A percentile compares a stretch with the other conserved stretches of the same genome.
Evolutionary conservation across 2,113 vertebrate genomes (phyloP).

Genomic region (Hepsetus odoe): DNA sequence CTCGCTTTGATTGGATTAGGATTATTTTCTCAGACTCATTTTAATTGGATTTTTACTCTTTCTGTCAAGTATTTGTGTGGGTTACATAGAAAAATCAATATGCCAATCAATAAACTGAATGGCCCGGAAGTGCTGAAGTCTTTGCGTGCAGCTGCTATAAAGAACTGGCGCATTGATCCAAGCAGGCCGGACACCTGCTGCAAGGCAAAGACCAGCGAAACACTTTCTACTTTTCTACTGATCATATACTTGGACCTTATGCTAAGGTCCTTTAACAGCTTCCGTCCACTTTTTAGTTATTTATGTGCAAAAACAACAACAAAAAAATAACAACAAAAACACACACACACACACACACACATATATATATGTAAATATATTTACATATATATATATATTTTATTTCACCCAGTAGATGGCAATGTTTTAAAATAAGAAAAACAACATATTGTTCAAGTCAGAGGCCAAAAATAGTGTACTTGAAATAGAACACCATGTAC

Average conservation of each 20-base stretch:
- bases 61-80: constrained; percentile 53
- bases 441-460: not conserved
- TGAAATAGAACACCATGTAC: not conserved
- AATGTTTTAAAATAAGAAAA: not conserved
- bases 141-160: constrained; percentile 32
- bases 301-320: not conserved
- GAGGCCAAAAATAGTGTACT: not conserved
- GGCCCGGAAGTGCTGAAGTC: constrained; percentile 54
- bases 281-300: too few species aligned
- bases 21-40: constrained; percentile 67
- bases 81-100: constrained; percentile 76
- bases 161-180: constrained; percentile 27
- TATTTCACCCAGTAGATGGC: not conserved
- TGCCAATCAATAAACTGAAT: constrained; percentile 67
- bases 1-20: constrained; percentile 73
- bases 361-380: too few species aligned
- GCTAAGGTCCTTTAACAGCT: too few species aligned
- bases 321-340: not conserved
- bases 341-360: too few species aligned
- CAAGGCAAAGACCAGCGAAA: constrained; percentile 6
- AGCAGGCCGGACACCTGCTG: constrained; percentile 56
- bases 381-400: too few species aligned
- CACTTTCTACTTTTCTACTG: not conserved
- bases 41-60: constrained; percentile 77
- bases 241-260: not conserved